These are phyloP conservation scores for Tetranychus piercei DNA, from an alignment of 2,888 invertebrate genomes.

Conservation along the genomic window DNA sequence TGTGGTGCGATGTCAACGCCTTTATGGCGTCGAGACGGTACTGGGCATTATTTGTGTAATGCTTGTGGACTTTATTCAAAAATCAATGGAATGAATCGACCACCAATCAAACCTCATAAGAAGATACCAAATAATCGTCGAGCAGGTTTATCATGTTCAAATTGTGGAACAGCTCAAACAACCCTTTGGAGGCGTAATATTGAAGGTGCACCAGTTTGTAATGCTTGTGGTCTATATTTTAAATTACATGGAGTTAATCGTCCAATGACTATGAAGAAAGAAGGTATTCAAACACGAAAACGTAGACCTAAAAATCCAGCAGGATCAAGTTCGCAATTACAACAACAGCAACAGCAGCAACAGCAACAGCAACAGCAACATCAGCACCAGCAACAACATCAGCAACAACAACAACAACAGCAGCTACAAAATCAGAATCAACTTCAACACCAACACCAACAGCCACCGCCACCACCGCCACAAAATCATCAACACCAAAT, in stretches of 20 bases:
- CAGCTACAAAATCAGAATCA: too few species aligned
- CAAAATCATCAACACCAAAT: too few species aligned
- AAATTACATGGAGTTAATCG: conserved; percentile 75
- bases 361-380: too few species aligned
- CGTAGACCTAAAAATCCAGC: too few species aligned
- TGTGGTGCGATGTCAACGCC: conserved; percentile 26
- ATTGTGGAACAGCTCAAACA: conserved; percentile 74
- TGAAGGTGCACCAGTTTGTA: conserved; percentile 88
- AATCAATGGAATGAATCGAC: conserved; percentile 95
- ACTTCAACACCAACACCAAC: too few species aligned
- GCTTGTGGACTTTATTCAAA: conserved; percentile 96
- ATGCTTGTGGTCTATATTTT: conserved; percentile 91
- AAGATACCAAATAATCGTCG: conserved; percentile 33
- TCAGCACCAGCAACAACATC: too few species aligned
- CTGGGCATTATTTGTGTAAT: conserved; percentile 93
- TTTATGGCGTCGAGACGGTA: conserved; percentile 39
- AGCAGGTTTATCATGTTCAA: conserved; percentile 67
- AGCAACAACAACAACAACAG: too few species aligned
- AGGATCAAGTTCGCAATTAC: too few species aligned
- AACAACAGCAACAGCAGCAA: too few species aligned
- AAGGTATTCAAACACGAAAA: too few species aligned
- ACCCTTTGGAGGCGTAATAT: conserved; percentile 90
- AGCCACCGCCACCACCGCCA: too few species aligned
- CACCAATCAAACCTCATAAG: conserved; percentile 33
- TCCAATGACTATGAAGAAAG: conserved; percentile 39